Evolutionary conservation across 2,797 vertebrate species (phyloP), one percentile per base, ranked within the genome.

Genomic region (Oreochromis mossambicus): DNA sequence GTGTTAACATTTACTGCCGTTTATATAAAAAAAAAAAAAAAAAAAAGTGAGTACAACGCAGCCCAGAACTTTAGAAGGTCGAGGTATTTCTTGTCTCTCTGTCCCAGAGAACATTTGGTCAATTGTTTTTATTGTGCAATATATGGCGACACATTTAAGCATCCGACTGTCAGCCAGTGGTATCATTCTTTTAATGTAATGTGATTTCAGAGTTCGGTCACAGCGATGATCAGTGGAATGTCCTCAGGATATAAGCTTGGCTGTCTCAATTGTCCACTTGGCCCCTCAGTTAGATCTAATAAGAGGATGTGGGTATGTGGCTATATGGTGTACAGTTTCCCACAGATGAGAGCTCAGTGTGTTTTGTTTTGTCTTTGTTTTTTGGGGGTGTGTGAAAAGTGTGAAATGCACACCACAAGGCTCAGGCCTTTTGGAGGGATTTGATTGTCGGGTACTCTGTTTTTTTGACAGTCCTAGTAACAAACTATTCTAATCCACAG

Each of bases 1-100:
- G 17, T 36, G 24, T 48, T 73, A 29, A 46, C 66, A 70, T 70
- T 46, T 48, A 46, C 68, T 29, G 21, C 41, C 0, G 1, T 73
- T 73, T 29, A 3, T 26, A 3, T 3, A 26, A 24, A 24, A 24
- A 26, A 26, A 26, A 26, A 26, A 26, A 26, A 26, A 26, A 26
- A 26, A 1, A 61, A 61, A 61, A 0, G 29, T 4, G 15, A 10
- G 14, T 73, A 19, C 15, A 0, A 32, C 6, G 19, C 15, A 73
- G 10, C 6, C 43, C 15, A 0, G 1, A 73, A 29, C 15, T 29
- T 19, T 19, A 48, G 14, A 70, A 11, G 24, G 9, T 29, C 1
- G 9, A 73, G 6, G 24, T 48, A 29, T 29, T 73, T 29, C 9
- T 48, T 29, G 24, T 48, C 24, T 41, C 29, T 5, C 43, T 29